These are phyloP conservation scores for Phaethon lepturus DNA, from an alignment of 2,113 vertebrate genomes.

Conservation along the genomic window DNA sequence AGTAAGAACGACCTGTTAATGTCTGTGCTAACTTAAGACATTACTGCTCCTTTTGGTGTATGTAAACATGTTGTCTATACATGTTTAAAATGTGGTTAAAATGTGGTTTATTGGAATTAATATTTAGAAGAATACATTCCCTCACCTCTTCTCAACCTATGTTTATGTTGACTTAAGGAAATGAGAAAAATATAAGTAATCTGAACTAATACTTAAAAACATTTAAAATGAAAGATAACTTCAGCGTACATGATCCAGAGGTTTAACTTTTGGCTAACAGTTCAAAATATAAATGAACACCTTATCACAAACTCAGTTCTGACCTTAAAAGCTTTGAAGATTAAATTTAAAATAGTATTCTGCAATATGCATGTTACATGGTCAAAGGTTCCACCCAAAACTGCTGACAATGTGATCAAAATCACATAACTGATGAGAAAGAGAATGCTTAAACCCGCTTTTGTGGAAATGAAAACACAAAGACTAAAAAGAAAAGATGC, in stretches of 20 bases:
- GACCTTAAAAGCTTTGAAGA: not conserved
- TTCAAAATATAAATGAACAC: not conserved
- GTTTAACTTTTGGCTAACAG: not conserved
- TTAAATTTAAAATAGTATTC: not conserved
- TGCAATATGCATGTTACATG: accelerated
- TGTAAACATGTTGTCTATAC: not conserved
- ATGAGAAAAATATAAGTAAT: not conserved
- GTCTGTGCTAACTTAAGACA: not conserved
- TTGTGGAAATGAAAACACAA: not conserved
- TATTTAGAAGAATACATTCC: not conserved
- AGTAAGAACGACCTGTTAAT: not conserved
- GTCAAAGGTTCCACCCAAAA: not conserved
- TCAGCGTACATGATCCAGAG: not conserved
- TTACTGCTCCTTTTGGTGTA: not conserved
- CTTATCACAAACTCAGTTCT: not conserved
- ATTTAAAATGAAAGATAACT: not conserved
- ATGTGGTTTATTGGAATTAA: not conserved
- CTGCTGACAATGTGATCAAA: not conserved
- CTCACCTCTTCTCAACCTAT: not conserved
- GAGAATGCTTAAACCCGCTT: not conserved
- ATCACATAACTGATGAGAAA: not conserved
- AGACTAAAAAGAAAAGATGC: not conserved
- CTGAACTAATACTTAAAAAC: not conserved
- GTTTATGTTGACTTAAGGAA: not conserved
- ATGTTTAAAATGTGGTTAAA: not conserved